A percentile compares a stretch with the other conserved stretches of the same genome.
Conservation (phyloP, 2,113 vertebrate genomes). For the Connochaetes taurinus region DNA sequence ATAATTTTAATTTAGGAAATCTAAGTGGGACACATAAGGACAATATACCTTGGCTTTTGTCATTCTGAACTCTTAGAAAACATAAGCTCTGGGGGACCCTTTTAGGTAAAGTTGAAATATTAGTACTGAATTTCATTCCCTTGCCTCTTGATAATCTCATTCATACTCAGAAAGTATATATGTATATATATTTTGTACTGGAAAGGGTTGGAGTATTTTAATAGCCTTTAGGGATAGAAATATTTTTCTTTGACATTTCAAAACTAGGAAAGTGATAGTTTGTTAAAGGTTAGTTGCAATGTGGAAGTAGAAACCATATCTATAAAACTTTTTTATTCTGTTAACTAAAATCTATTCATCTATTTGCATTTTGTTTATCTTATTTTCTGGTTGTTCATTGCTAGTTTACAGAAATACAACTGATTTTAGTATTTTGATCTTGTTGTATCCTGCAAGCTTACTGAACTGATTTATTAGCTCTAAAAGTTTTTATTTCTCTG, state of each 20-base stretch:
- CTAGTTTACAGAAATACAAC: neutral
- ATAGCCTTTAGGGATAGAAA: neutral
- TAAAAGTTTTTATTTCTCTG: neutral
- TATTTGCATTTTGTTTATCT: neutral
- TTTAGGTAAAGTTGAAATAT: neutral
- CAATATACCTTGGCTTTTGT: neutral
- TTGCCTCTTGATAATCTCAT: neutral
- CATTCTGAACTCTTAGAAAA: neutral
- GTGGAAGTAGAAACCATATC: neutral
- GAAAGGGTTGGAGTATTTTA: neutral
- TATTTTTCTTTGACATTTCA: neutral
- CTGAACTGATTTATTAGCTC: neutral
- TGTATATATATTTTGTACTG: neutral
- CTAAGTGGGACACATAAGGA: neutral
- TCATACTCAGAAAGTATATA: neutral
- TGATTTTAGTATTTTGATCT: neutral
- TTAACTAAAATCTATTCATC: neutral
- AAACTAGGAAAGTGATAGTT: neutral
- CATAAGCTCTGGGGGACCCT: neutral
- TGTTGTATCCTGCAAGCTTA: neutral
- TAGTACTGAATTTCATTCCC: neutral
- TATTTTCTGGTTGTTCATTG: neutral
- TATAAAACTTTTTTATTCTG: neutral
- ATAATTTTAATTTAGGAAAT: slow-evolving; percentile 28
- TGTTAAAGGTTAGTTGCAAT: neutral